Percentiles rank a stretch among this genome's conserved stretches.
Conservation (phyloP, 2,888 invertebrate genomes). For the Epinotia ramella region DNA sequence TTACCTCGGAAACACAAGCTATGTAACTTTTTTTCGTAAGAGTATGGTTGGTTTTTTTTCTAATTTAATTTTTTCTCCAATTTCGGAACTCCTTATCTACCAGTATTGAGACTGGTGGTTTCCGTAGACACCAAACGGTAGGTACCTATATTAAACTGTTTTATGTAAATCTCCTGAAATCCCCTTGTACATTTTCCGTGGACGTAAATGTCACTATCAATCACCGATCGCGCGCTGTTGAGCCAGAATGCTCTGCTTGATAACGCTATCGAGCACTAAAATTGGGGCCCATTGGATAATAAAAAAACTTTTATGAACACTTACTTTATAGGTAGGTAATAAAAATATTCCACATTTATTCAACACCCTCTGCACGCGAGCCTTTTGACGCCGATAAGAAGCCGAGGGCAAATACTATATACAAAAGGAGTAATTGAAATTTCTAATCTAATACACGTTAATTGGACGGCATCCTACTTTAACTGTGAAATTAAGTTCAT, state of each 20-base stretch:
- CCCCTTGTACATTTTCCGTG: slow-evolving; percentile 41
- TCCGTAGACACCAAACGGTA: slow-evolving; percentile 19
- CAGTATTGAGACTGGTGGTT: slow-evolving; percentile 9
- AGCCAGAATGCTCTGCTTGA: slow-evolving; percentile 44
- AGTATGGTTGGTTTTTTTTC: background rate
- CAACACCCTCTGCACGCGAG: slow-evolving; percentile 36
- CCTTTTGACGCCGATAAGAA: slow-evolving; percentile 38
- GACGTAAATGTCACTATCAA: slow-evolving; percentile 45
- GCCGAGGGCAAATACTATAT: slow-evolving; percentile 6
- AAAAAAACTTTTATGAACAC: slow-evolving; percentile 45
- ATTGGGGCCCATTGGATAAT: slow-evolving; percentile 43
- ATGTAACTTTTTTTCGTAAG: background rate
- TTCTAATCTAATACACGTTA: slow-evolving; percentile 4
- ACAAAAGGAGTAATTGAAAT: slow-evolving; percentile 11
- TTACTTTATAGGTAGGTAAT: slow-evolving; percentile 40
- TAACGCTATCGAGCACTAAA: slow-evolving; percentile 46
- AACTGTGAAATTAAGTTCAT: no score
- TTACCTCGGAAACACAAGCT: no score
- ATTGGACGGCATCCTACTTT: background rate
- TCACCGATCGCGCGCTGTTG: slow-evolving; percentile 38
- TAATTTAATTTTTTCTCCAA: background rate
- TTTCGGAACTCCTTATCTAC: background rate
- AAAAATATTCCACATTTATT: slow-evolving; percentile 42
- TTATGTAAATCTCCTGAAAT: slow-evolving; percentile 42
- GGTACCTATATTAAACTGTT: slow-evolving; percentile 23